These are phyloP conservation scores for Hoplias malabaricus DNA, from an alignment of 2,113 vertebrate genomes.

Conservation along the genomic window DNA sequence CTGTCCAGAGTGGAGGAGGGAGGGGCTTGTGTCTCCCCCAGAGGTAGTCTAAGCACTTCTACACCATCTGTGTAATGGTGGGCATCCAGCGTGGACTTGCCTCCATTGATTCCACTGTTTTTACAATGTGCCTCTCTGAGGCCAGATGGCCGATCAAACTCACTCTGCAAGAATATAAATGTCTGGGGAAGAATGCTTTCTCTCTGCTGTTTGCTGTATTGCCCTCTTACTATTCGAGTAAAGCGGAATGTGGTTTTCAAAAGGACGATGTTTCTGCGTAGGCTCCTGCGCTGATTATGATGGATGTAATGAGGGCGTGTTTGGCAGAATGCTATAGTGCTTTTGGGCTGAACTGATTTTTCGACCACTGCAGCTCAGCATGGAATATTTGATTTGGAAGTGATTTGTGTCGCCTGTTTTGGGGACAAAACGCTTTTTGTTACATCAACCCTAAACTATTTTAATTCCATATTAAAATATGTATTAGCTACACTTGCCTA, in stretches of 20 bases:
- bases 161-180: conserved; percentile 64
- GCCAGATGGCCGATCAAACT: conserved; percentile 73
- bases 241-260: conserved; percentile 8
- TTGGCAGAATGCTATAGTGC: background rate
- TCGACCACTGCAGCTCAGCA: background rate
- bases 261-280: conserved; percentile 7
- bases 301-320: conserved; percentile 16
- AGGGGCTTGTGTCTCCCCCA: conserved; percentile 58
- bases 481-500: background rate
- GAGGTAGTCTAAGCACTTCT: conserved; percentile 66
- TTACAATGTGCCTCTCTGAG: conserved; percentile 68
- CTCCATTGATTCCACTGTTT: conserved; percentile 72
- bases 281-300: background rate
- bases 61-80: conserved; percentile 76
- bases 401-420: background rate
- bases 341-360: background rate
- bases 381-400: background rate
- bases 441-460: background rate
- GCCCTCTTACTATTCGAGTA: conserved; percentile 36
- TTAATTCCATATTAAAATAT: background rate
- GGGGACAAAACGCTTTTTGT: background rate
- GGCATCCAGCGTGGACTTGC: conserved; percentile 72
- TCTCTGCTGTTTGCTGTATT: conserved; percentile 34
- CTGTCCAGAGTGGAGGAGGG: conserved; percentile 32
- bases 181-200: conserved; percentile 58